Conservation (phyloP, 2,797 vertebrate species). For the Falco naumanni region DNA sequence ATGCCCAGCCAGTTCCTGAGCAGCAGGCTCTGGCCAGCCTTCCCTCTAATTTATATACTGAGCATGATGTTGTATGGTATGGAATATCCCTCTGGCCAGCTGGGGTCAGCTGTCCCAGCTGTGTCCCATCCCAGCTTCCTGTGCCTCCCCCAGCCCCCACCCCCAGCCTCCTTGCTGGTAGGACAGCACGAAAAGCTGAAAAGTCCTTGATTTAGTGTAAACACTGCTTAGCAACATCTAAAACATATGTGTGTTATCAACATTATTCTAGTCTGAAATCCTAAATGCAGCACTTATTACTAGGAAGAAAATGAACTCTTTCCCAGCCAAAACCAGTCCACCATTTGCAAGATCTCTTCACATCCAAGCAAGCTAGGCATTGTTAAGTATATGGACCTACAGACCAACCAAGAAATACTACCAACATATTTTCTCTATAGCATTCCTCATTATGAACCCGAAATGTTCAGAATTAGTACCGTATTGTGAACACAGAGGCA, state of each 20-base stretch:
- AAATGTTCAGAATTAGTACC: rapidly evolving
- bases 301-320: neutral
- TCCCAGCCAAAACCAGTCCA: neutral
- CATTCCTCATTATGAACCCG: neutral
- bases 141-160: neutral
- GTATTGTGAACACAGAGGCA: neutral
- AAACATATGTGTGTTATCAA: neutral
- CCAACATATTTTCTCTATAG: neutral
- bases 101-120: neutral
- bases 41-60: no score
- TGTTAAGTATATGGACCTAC: neutral
- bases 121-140: neutral
- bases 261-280: neutral
- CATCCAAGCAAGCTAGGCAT: neutral
- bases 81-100: no score
- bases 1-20: neutral
- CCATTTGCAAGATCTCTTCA: neutral
- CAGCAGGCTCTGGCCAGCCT: neutral
- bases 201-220: no score
- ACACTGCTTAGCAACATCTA: no score
- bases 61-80: no score
- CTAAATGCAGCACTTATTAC: neutral
- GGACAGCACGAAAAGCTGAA: neutral
- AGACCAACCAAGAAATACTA: neutral
- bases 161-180: neutral